Percentiles rank a stretch among this genome's conserved stretches.
These are phyloP conservation scores for Xestobium rufovillosum DNA, from an alignment of 2,888 invertebrate species.

Conservation along the genomic window DNA sequence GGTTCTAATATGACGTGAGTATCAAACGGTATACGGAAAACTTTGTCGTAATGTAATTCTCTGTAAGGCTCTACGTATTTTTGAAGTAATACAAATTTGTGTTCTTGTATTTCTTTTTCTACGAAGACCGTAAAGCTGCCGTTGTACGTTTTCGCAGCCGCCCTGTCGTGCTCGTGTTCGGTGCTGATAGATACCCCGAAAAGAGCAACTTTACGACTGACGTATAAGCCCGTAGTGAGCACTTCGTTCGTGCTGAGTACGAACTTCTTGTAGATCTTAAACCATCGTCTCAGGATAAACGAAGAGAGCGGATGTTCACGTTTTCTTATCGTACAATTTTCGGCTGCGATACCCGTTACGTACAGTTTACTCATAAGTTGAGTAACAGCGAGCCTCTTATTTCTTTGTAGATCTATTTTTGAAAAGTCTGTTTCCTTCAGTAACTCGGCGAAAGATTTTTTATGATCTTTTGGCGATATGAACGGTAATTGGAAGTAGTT, in stretches of 20 bases:
- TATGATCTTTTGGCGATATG: too few species aligned
- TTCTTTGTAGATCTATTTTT: too few species aligned
- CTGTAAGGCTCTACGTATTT: neutral
- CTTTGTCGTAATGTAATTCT: conserved; percentile 23
- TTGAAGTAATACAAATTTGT: neutral
- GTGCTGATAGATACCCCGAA: conserved; percentile 17
- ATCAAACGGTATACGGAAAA: conserved; percentile 25
- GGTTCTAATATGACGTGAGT: conserved; percentile 28
- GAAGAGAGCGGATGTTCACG: too few species aligned
- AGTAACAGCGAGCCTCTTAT: too few species aligned
- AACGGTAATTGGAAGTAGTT: conserved; percentile 42
- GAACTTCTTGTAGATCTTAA: conserved; percentile 1
- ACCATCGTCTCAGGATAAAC: neutral
- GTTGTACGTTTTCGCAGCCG: neutral
- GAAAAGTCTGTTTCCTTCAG: too few species aligned
- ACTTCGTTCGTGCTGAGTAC: neutral
- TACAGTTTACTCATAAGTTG: too few species aligned
- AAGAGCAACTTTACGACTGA: conserved; percentile 7
- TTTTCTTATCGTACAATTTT: too few species aligned
- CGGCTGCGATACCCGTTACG: too few species aligned
- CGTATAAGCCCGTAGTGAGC: conserved; percentile 1
- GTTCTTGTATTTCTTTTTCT: neutral
- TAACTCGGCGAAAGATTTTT: too few species aligned
- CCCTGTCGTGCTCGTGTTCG: conserved; percentile 13
- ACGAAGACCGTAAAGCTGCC: conserved; percentile 1